Evolutionary conservation across 2,797 vertebrate genomes (phyloP), one percentile per base, ranked within the genome.

Genomic region (Sebastolobus alascanus): DNA sequence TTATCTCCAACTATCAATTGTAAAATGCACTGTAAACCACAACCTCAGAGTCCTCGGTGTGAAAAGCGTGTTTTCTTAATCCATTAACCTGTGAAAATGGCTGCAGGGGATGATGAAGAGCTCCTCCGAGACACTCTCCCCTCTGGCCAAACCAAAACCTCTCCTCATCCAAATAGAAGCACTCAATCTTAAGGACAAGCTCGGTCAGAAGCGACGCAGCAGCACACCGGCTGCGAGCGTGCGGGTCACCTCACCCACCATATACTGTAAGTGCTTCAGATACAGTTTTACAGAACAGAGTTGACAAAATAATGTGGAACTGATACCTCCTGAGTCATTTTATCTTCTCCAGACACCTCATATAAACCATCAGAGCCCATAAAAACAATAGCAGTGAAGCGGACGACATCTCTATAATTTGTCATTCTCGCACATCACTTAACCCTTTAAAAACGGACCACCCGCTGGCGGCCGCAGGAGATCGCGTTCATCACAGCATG

Each of bases 61-160:
- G 56, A 84, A 84, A 68, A 66, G 75, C 71, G 71, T 77, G 63
- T 87, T 82, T 79, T 83, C 60, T 81, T 81, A 79, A 89, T 80
- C 86, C 68, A 75, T 90, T 83, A 86, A 91, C 82, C 73, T 85
- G 81, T 79, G 68, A 85, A 87, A 85, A 79, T 82, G 43, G 65
- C 66, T 81, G 72, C 29, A 65, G 60, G 54, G 46, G 29, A 79
- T 82, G 81, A 89, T 86, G 58, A 83, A 91, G 65, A 82, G 75
- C 72, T 84, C 68, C 71, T 68, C 54, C 18, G 77, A 83, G 73
- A 89, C 37, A 68, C 61, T 76, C 75, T 79, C 61, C 64, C 81
- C 74, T 50, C 67, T 31, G 77, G 81, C 76, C 64, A 78, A 83
- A 81, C 69, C 70, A 82, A 83, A 91, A 87, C 69, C 37, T 60